Percentiles rank a stretch among this genome's conserved stretches.
Conservation (phyloP, 2,797 vertebrate genomes). For the Bovichtus diacanthus region DNA sequence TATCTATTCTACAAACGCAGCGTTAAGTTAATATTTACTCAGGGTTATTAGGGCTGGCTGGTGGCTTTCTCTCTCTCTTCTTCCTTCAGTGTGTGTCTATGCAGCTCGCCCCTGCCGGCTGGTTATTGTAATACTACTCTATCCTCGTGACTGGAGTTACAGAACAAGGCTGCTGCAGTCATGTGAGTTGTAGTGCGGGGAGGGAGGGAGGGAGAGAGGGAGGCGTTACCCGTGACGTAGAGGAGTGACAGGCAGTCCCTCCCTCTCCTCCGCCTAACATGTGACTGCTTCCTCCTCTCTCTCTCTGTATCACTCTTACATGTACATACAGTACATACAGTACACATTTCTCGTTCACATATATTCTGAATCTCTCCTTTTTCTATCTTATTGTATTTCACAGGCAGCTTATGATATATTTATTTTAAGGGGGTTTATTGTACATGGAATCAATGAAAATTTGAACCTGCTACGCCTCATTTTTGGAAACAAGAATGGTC, state of each 20-base stretch:
- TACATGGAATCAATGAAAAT: not conserved
- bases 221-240: constrained; percentile 71
- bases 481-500: not conserved
- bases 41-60: constrained; percentile 51
- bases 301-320: not conserved
- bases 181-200: constrained; percentile 88
- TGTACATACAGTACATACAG: constrained; percentile 14
- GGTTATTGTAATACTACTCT: constrained; percentile 85
- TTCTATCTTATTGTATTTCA: not conserved
- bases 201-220: constrained; percentile 42
- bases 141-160: constrained; percentile 87
- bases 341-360: constrained; percentile 1
- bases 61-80: constrained; percentile 10
- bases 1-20: constrained; percentile 55
- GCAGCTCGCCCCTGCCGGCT: constrained; percentile 66
- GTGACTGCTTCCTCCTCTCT: constrained; percentile 58
- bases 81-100: constrained; percentile 25
- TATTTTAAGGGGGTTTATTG: not conserved
- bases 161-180: constrained; percentile 87
- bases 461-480: not conserved
- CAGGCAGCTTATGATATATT: not conserved
- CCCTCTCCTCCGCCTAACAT: constrained; percentile 53
- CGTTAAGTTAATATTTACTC: constrained; percentile 76
- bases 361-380: not conserved
- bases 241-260: constrained; percentile 32